Evolutionary conservation across 2,888 invertebrate species (phyloP), one percentile per base, ranked within the genome.

Genomic region (Conops quadrifasciatus): DNA sequence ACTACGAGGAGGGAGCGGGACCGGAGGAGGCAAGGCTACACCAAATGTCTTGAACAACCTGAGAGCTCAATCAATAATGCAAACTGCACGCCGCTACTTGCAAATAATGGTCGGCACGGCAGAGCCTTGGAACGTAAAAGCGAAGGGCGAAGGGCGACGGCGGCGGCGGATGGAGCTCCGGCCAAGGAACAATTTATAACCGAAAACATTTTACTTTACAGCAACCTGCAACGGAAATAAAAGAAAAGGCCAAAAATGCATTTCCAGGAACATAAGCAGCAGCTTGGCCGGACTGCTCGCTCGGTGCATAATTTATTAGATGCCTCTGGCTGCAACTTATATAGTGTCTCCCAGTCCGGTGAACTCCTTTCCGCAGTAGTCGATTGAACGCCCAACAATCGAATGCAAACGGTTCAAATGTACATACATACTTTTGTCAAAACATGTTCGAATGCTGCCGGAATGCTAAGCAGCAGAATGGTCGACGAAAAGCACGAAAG

Each of bases 191-290:
- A 45, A 68, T 68, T 62, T 68, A 68, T 68, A 24, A 19, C 62
- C 68, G 62, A 68, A 62, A 68, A 51, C 68, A 62, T 68, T 68
- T 68, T 59, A 60, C 59, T 68, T 68, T 68, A 68, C 62, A 51
- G 60, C 5, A 4, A 36, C 51, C 24, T 60, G 68, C 24, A 53
- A 36, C n/a, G 19, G 53, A 51, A 47, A n/a, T 28, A 51, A 51
- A 49, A 65, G 11, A 11, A 15, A 26, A 26, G 7, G 63, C 36
- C 15, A 19, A 11, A 43, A 19, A 36, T 15, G n/a, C 21, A 62
- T 26, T 36, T 36, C 19, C 19, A 19, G 43, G 15, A 9, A 62
- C 16, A 51, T 19, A 43, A 62, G 9, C 36, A 16, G 63, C 24
- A 24, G 63, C 45, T n/a, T 49, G 49, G 11, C 9, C 19, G 15